phyloP scores from a whole-genome alignment of 1,140 invertebrate species.

The Euwallacea fornicatus region DNA sequence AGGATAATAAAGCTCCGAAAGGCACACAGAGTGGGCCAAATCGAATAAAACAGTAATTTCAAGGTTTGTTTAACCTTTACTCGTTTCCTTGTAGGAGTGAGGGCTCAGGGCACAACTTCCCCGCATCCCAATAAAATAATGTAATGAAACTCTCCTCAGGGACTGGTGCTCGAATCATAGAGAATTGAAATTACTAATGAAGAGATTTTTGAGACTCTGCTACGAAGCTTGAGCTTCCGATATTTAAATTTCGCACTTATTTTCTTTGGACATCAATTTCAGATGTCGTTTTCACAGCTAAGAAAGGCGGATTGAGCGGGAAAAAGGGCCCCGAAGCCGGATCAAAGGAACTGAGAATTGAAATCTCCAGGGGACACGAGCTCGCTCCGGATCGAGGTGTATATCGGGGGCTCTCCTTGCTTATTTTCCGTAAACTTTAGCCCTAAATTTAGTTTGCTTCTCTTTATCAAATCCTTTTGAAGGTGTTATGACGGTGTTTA shows the following conservation, averaged over 20 bases:
- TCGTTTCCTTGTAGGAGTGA: slow-evolving; percentile 25
- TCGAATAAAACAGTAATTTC: slow-evolving; percentile 39
- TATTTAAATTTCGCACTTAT: slow-evolving; percentile 41
- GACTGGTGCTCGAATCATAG: not conserved
- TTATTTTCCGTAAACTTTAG: slow-evolving; percentile 21
- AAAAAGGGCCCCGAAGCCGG: slow-evolving; percentile 28
- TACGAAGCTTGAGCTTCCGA: slow-evolving; percentile 33
- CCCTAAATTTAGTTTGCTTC: slow-evolving; percentile 25
- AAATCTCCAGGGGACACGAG: slow-evolving; percentile 47
- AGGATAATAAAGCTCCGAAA: slow-evolving; percentile 27
- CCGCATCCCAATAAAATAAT: not conserved
- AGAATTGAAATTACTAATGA: not conserved
- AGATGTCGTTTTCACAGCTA: slow-evolving; percentile 43
- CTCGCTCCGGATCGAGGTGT: not conserved
- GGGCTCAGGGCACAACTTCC: slow-evolving; percentile 6
- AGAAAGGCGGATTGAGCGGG: slow-evolving; percentile 22
- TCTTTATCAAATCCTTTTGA: slow-evolving; percentile 27
- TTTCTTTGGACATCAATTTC: slow-evolving; percentile 46
- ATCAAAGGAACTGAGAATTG: slow-evolving; percentile 46
- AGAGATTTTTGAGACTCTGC: slow-evolving; percentile 1
- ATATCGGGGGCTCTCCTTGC: slow-evolving; percentile 15
- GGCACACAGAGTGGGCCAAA: slow-evolving; percentile 28
- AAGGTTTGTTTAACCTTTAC: slow-evolving; percentile 37
- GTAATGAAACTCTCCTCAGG: not conserved
- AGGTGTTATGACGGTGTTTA: slow-evolving; percentile 25